Base-by-base conservation (phyloP, 2,113 vertebrate genomes). In the cat (Felis catus) region DNA sequence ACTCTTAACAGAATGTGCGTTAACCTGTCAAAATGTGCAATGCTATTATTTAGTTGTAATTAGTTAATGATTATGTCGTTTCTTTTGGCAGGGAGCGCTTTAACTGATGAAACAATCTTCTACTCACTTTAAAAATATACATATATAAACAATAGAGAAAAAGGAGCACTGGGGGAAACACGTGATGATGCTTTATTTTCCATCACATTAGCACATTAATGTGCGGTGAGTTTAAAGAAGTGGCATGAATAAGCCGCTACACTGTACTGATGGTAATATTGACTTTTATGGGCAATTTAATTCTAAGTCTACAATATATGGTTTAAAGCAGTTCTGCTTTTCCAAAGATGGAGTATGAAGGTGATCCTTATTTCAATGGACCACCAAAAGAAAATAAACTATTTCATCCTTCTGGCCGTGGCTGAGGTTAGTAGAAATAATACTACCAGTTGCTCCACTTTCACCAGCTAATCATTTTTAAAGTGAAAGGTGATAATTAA, bases 221-320 rank as follows among this genome's bases (percentile, higher is more conserved):
- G 39, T 78, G 76, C 5, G 2, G 31, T 63, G 33, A 83, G 33
- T 74, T 96, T 96, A 48, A 97, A 96, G 73, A 95, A 92, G 33
- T 87, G 87, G 39, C 87, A 29, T 55, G 95, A 84, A 68, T 76
- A 95, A 95, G 66, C 31, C 21, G 14, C 81, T 91, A 70, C 31
- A 48, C 51, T 23, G 25, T 91, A 58, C 70, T 90, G 13, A 61
- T 58, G 48, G 86, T 71, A 76, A 93, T 94, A 96, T 91, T 96
- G 97, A 92, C 78, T 76, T 97, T 96, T 89, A 95, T 82, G 93
- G 93, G 29, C 63, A 96, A 95, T 97, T 97, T 93, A 89, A 89
- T 95, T 97, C 94, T 94, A 95, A 96, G 81, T 85, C 65, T 85
- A 87, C 71, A 80, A 48, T 85, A 83, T 68, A 80, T 76, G 66